Percentiles rank a stretch among this genome's conserved stretches.
Evolutionary conservation across 2,113 vertebrate species (phyloP).

Genomic region (Ascaphus truei): DNA sequence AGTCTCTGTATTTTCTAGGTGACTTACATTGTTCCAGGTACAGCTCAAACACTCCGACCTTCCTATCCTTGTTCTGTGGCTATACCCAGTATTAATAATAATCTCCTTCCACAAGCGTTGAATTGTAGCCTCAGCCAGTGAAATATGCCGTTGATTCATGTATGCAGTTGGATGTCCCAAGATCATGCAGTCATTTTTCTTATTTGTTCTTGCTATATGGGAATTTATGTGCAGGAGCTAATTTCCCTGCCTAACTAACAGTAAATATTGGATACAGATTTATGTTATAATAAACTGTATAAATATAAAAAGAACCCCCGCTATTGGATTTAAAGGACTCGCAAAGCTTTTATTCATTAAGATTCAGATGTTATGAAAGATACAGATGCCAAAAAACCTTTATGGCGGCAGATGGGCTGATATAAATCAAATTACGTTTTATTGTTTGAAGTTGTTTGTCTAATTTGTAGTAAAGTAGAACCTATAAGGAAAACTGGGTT

Average conservation of each 20-base stretch:
- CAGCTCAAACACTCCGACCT: background rate
- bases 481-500: slow-evolving; percentile 37
- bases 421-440: slow-evolving; percentile 55
- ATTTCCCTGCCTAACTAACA: slow-evolving; percentile 32
- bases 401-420: slow-evolving; percentile 43
- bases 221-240: slow-evolving; percentile 33
- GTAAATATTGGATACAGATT: slow-evolving; percentile 21
- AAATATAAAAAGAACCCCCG: slow-evolving; percentile 40
- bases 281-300: slow-evolving; percentile 35
- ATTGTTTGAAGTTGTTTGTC: slow-evolving; percentile 49
- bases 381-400: slow-evolving; percentile 37
- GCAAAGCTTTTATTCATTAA: slow-evolving; percentile 42
- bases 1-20: background rate
- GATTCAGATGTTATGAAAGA: slow-evolving; percentile 46
- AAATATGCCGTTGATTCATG: background rate
- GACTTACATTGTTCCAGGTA: background rate
- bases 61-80: background rate
- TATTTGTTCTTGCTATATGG: background rate
- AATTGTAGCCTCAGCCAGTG: slow-evolving; percentile 31
- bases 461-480: slow-evolving; percentile 47
- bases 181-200: background rate
- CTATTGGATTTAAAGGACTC: slow-evolving; percentile 39
- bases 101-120: slow-evolving; percentile 24
- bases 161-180: background rate
- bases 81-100: background rate